Percentiles rank a stretch among this genome's conserved stretches.
Evolutionary conservation across 2,113 vertebrate genomes (phyloP).

Genomic region (Callipepla californica): DNA sequence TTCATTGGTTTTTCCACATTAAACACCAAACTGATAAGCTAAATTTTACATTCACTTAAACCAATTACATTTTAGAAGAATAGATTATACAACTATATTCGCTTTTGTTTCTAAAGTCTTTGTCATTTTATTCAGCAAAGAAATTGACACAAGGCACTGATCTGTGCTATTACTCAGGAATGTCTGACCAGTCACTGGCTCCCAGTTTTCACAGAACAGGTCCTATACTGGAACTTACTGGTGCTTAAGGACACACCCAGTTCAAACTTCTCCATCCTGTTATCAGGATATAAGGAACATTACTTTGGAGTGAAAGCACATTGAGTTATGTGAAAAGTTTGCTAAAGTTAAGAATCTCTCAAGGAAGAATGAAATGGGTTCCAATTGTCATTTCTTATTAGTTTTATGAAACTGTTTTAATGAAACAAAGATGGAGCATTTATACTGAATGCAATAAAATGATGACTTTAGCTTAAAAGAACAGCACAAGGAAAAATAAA

Average conservation of each 20-base stretch:
- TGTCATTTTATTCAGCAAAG: neutral
- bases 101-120: constrained; percentile 22
- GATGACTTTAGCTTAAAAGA: neutral
- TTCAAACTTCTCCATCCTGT: neutral
- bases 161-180: constrained; percentile 37
- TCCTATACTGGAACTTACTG: neutral
- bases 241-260: neutral
- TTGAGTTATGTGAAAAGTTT: neutral
- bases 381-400: neutral
- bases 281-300: neutral
- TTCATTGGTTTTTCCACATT: neutral
- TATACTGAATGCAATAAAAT: neutral
- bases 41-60: neutral
- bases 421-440: constrained; percentile 6
- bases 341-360: neutral
- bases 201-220: neutral
- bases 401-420: constrained; percentile 27
- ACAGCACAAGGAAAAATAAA: neutral
- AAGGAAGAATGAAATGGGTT: neutral
- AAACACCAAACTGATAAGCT: neutral
- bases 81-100: neutral
- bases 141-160: constrained; percentile 35
- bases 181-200: neutral
- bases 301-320: neutral
- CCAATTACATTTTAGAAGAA: neutral